Percentiles rank a stretch among this genome's conserved stretches.
Conservation (phyloP, 2,888 invertebrate species). For the Lasius platythorax region DNA sequence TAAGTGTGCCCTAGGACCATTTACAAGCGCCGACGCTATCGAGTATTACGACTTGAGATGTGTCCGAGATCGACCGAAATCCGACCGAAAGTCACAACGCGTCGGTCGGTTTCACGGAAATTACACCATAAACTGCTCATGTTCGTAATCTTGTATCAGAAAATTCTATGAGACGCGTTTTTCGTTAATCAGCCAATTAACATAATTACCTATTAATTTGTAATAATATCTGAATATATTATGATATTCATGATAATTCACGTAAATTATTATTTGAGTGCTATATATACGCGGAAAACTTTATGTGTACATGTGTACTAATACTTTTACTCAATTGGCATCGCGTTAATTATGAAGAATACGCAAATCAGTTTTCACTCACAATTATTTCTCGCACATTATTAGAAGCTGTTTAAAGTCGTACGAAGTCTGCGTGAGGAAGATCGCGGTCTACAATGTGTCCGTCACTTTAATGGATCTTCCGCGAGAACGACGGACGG, state of each 20-base stretch:
- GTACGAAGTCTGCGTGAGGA: neutral
- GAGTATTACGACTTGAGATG: conserved; percentile 38
- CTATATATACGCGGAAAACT: neutral
- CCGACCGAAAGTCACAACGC: neutral
- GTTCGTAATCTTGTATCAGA: neutral
- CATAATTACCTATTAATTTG: neutral
- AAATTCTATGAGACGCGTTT: neutral
- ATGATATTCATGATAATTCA: neutral
- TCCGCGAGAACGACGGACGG: conserved; percentile 27
- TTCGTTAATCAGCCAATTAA: neutral
- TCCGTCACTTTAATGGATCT: conserved; percentile 76
- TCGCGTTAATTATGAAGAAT: neutral
- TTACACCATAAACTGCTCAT: neutral
- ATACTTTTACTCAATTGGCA: neutral
- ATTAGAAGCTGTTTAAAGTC: neutral
- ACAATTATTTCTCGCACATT: neutral
- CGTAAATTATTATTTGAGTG: neutral
- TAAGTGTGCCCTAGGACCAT: conserved; percentile 75
- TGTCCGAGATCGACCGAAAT: conserved; percentile 30
- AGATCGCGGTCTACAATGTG: conserved; percentile 81
- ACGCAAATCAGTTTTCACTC: neutral
- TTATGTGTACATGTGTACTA: no score
- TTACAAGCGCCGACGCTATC: conserved; percentile 69
- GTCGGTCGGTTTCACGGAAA: conserved; percentile 4
- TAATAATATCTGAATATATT: neutral